Conservation (phyloP, 2,888 invertebrate genomes). For the Mythimna lalbum region DNA sequence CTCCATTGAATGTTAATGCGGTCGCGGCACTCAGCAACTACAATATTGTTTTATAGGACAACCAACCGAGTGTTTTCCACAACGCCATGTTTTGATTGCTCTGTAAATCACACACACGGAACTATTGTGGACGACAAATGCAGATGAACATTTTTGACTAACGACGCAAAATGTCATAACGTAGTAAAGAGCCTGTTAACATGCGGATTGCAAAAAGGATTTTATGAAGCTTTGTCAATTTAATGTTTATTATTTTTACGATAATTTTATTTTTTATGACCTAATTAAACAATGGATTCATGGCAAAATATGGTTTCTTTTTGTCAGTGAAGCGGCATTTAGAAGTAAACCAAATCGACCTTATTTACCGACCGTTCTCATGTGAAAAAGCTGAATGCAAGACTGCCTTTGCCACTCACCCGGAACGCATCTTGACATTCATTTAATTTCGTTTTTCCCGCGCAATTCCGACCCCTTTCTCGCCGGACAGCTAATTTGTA, state of each 20-base stretch:
- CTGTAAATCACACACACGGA: constrained; percentile 55
- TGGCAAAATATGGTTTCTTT: not conserved
- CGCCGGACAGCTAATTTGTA: constrained; percentile 26
- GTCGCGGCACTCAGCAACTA: constrained; percentile 36
- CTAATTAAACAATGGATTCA: not conserved
- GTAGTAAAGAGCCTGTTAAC: constrained; percentile 48
- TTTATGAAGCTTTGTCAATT: constrained; percentile 15
- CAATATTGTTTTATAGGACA: constrained; percentile 58
- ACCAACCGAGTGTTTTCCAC: constrained; percentile 46
- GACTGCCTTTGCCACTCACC: constrained; percentile 34
- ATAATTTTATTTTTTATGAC: not conserved
- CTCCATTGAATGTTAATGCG: constrained; percentile 64
- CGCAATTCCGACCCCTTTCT: constrained; percentile 25
- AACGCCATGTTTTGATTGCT: constrained; percentile 55
- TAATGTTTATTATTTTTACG: not conserved
- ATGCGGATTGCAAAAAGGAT: constrained; percentile 31
- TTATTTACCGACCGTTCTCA: constrained; percentile 16
- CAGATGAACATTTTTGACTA: constrained; percentile 59
- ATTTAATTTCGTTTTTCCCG: constrained; percentile 47
- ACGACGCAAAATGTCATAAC: constrained; percentile 45
- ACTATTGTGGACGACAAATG: constrained; percentile 51
- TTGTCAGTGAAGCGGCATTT: not conserved
- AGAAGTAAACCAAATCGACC: constrained; percentile 7
- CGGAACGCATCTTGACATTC: constrained; percentile 52
- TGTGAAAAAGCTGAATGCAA: constrained; percentile 37